Percentiles rank a stretch among this genome's conserved stretches.
Evolutionary conservation across 2,888 invertebrate species (phyloP).

Genomic region (Phoenoteleia sp.): DNA sequence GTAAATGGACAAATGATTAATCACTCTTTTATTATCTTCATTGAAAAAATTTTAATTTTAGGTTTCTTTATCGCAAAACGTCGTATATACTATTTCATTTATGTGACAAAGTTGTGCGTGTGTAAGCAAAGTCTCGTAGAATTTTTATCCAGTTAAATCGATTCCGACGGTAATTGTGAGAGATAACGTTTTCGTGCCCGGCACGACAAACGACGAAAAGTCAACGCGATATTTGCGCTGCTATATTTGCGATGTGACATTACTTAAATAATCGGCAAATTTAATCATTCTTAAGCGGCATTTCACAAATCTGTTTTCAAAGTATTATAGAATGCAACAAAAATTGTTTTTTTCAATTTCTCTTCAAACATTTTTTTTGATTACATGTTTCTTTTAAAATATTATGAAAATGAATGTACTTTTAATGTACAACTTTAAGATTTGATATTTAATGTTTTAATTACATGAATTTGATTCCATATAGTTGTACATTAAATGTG

Average conservation of each 20-base stretch:
- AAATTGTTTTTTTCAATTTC: too few species aligned
- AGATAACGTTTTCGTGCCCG: constrained; percentile 78
- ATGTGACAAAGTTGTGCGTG: constrained; percentile 48
- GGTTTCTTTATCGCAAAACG: neutral
- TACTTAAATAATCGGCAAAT: too few species aligned
- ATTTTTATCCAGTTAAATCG: constrained; percentile 74
- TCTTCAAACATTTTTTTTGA: too few species aligned
- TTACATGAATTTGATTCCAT: too few species aligned
- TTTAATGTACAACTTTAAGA: too few species aligned
- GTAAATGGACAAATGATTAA: constrained; percentile 7
- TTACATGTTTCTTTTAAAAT: too few species aligned
- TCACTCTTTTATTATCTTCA: constrained; percentile 10
- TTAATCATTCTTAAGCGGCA: too few species aligned
- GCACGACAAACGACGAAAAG: constrained; percentile 76
- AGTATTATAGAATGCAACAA: too few species aligned
- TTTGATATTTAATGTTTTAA: too few species aligned
- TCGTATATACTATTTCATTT: constrained; percentile 1
- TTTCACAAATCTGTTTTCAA: too few species aligned
- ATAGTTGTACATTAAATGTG: too few species aligned
- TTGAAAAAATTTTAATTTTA: constrained; percentile 41
- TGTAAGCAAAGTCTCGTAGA: constrained; percentile 54
- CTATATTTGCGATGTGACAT: constrained; percentile 52
- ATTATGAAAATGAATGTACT: too few species aligned
- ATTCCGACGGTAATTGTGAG: constrained; percentile 79
- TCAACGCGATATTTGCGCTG: constrained; percentile 49